These are phyloP conservation scores for Penelope pileata DNA, from an alignment of 2,113 vertebrate genomes.

Conservation along the genomic window DNA sequence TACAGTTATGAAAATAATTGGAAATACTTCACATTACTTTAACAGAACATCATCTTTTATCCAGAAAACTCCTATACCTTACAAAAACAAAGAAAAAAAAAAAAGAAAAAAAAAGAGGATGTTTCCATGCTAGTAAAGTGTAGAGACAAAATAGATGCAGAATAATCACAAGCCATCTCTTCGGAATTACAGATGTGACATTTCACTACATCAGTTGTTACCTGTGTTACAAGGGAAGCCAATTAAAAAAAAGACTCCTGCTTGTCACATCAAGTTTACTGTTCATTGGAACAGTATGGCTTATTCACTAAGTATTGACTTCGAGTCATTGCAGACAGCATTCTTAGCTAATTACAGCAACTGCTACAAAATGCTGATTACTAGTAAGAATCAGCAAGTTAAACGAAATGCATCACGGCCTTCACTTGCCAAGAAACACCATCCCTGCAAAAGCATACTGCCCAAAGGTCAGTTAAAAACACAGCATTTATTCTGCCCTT, in stretches of 20 bases:
- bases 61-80: background rate
- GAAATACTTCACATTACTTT: background rate
- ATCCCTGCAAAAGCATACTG: background rate
- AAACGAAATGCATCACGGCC: background rate
- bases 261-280: slow-evolving; percentile 29
- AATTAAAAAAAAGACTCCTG: too few relatives aligned
- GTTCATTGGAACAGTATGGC: background rate
- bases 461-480: background rate
- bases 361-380: slow-evolving; percentile 26
- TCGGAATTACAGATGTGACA: background rate
- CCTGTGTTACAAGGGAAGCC: slow-evolving; percentile 6
- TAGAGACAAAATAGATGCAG: background rate
- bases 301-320: background rate
- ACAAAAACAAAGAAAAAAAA: background rate
- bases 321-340: slow-evolving; percentile 16
- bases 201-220: background rate
- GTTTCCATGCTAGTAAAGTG: background rate
- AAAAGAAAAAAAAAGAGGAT: background rate
- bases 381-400: background rate
- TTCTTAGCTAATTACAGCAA: slow-evolving; percentile 37
- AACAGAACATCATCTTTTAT: background rate
- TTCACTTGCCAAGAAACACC: background rate
- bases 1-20: background rate
- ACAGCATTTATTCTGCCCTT: background rate
- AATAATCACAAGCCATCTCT: background rate